A percentile compares a stretch with the other conserved stretches of the same genome.
phyloP scores from a whole-genome alignment of 2,888 invertebrate genomes.

The Lasioglossum vierecki region DNA sequence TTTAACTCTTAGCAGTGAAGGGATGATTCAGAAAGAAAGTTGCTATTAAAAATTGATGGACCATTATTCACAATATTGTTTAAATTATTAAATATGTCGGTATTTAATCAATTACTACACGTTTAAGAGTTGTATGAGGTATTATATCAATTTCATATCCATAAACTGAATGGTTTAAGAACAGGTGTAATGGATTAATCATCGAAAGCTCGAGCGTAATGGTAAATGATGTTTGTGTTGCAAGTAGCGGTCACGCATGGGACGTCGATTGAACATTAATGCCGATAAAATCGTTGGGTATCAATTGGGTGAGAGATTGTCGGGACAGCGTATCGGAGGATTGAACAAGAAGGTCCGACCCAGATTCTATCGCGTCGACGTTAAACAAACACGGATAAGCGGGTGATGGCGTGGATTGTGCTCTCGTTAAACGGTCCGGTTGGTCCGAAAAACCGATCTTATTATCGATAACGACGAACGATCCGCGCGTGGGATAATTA shows the following conservation, averaged over 20 bases:
- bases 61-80: too few relatives aligned
- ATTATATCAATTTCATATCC: too few relatives aligned
- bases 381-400: slow-evolving; percentile 9
- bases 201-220: background rate
- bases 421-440: background rate
- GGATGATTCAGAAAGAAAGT: too few relatives aligned
- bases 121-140: too few relatives aligned
- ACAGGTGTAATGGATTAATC: slow-evolving; percentile 31
- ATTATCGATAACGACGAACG: slow-evolving; percentile 28
- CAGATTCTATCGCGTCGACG: background rate
- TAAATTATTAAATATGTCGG: too few relatives aligned
- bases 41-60: too few relatives aligned
- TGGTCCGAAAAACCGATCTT: slow-evolving; percentile 4
- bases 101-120: too few relatives aligned
- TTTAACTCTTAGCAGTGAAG: too few relatives aligned
- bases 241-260: background rate
- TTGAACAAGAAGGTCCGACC: background rate
- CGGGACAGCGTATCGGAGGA: background rate
- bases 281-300: slow-evolving; percentile 12
- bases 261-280: background rate
- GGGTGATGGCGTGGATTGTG: background rate
- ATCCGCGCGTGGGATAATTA: slow-evolving; percentile 9
- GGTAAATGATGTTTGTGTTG: slow-evolving; percentile 21
- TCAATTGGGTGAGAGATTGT: background rate
- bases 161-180: too few relatives aligned